phyloP scores from a whole-genome alignment of 2,888 invertebrate genomes.

The Metacarcinus magister region DNA sequence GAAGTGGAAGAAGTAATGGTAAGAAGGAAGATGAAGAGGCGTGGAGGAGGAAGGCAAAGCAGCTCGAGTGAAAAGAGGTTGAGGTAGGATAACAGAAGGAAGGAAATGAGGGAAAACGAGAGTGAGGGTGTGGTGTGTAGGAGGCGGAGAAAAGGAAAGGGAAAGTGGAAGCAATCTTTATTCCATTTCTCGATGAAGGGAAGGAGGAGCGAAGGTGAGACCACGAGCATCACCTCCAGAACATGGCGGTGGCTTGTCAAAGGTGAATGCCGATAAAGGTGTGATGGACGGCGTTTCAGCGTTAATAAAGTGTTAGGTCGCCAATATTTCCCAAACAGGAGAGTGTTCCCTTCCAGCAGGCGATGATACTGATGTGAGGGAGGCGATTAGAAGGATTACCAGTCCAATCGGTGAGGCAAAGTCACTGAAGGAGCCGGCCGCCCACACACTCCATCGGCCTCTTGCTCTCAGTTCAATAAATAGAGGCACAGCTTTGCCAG shows the following conservation, averaged over 20 bases:
- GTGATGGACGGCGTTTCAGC: neutral
- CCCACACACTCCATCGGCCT: conserved; percentile 26
- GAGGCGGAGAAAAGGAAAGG: neutral
- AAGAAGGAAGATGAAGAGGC: neutral
- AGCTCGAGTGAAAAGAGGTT: neutral
- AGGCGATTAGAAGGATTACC: conserved; percentile 10
- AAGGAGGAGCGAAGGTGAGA: conserved; percentile 9
- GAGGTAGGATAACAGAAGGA: neutral
- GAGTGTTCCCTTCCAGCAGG: neutral
- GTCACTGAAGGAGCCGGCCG: neutral
- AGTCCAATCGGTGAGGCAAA: conserved; percentile 10
- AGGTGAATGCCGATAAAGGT: conserved; percentile 26
- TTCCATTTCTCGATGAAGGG: neutral
- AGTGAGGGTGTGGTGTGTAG: neutral
- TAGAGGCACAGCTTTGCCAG: conserved; percentile 26
- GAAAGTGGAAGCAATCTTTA: neutral
- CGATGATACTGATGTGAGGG: neutral
- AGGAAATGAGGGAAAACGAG: neutral
- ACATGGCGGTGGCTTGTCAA: conserved; percentile 15
- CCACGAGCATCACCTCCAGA: neutral
- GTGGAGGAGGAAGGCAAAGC: neutral
- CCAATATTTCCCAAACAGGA: neutral
- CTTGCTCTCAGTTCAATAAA: conserved; percentile 11
- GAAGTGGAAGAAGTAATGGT: neutral
- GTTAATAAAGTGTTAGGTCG: neutral